Conservation (phyloP, 2,113 vertebrate species). For the Colossoma macropomum region DNA sequence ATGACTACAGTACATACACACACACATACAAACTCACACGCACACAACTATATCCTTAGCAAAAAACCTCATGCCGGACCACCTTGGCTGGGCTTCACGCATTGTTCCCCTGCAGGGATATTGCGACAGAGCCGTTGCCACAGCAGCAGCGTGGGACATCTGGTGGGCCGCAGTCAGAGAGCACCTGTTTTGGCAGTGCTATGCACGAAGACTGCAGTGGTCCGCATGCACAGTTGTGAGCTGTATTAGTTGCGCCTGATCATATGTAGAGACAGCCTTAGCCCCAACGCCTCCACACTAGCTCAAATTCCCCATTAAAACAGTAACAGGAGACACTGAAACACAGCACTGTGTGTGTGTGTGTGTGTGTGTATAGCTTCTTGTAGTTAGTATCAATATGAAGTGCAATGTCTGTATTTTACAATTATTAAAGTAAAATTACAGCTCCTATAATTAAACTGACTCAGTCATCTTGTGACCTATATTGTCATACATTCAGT, state of each 20-base stretch:
- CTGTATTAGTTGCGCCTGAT: constrained; percentile 76
- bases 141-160: constrained; percentile 70
- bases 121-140: constrained; percentile 66
- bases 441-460: too few species aligned
- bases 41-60: constrained; percentile 42
- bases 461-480: too few species aligned
- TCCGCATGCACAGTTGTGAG: constrained; percentile 76
- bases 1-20: neutral
- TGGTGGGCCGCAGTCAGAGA: constrained; percentile 63
- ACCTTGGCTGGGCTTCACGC: constrained; percentile 70
- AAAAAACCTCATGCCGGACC: constrained; percentile 67
- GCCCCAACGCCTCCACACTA: constrained; percentile 72
- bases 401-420: neutral
- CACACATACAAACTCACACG: constrained; percentile 45
- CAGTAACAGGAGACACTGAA: constrained; percentile 59
- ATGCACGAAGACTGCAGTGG: constrained; percentile 66
- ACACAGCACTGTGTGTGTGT: constrained; percentile 23
- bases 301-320: constrained; percentile 80
- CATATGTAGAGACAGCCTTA: constrained; percentile 80
- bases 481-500: too few species aligned
- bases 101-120: constrained; percentile 68
- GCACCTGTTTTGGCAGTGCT: constrained; percentile 72
- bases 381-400: constrained; percentile 22
- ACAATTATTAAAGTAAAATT: neutral
- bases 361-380: neutral